Evolutionary conservation across 2,113 vertebrate genomes (phyloP), one percentile per base, ranked within the genome.

Genomic region (Sylvilagus bachmani): DNA sequence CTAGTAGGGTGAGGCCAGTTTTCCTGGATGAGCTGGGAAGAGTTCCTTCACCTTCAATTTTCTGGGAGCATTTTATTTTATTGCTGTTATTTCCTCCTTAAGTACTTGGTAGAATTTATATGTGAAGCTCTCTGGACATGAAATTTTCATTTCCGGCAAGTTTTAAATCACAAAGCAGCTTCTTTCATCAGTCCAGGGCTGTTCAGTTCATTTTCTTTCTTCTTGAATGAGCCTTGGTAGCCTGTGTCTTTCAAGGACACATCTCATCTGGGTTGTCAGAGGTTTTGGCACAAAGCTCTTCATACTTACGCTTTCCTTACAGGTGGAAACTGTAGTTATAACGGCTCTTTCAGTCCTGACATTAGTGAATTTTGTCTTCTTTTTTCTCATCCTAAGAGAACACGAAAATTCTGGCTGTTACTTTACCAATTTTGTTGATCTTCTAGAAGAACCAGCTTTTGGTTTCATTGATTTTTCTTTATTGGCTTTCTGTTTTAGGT

Each of bases 211-310:
- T 55, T 75, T 49, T 91, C 22, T 67, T 67, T 75, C 49, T 91
- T 91, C 49, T 74, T 12, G 6, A 61, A 11, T 67, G 66, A 74
- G 4, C 9, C 27, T 80, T 74, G 44, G 25, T 61, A 74, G 8
- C 71, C 66, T 88, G 17, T 81, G 21, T 81, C 82, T 91, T 86
- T 91, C 29, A 67, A 67, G 61, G 83, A 87, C 80, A 44, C 49
- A 58, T 38, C 73, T 64, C 33, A 86, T 87, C 58, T 36, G 66
- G 81, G 70, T 55, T 81, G 27, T 62, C 62, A 61, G 58, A 33
- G 29, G 49, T 58, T 49, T 83, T 77, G 33, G 49, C 49, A 44
- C 29, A 69, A 86, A 89, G 27, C 49, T 49, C 24, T 49, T 75
- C 24, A 58, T 82, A 89, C 17, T n/a, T 44, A 55, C 71, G 12